Evolutionary conservation across 2,797 vertebrate genomes (phyloP).

Genomic region (Argya squamiceps): DNA sequence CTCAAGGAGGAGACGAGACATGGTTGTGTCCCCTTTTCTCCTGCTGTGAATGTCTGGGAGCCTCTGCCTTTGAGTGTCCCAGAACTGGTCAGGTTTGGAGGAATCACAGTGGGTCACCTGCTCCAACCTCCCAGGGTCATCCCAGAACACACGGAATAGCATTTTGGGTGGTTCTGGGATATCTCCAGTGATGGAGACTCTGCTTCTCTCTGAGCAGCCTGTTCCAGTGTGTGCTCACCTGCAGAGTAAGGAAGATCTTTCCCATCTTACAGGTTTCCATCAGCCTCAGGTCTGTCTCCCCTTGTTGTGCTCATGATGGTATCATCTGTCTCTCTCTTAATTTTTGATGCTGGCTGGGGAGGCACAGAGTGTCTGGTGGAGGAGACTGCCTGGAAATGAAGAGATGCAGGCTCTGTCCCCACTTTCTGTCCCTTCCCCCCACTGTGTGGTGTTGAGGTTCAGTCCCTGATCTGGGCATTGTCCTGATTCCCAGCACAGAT

Average conservation of each 20-base stretch:
- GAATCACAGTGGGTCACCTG: not conserved
- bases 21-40: not conserved
- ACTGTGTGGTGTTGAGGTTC: rapidly evolving
- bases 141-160: not conserved
- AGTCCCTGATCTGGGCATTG: rapidly evolving
- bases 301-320: not conserved
- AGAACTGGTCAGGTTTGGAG: not conserved
- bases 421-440: not conserved
- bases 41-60: not conserved
- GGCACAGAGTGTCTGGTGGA: not conserved
- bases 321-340: no score
- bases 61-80: not conserved
- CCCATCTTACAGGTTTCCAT: not conserved
- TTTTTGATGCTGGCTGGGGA: rapidly evolving
- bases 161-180: not conserved
- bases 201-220: not conserved
- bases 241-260: not conserved
- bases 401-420: not conserved
- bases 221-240: not conserved
- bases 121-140: not conserved
- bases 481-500: not conserved
- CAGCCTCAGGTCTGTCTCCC: not conserved
- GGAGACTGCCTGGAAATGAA: not conserved
- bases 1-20: rapidly evolving
- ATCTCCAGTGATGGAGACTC: not conserved